Evolutionary conservation across 2,797 vertebrate genomes (phyloP).

Genomic region (Rhadinocentrus ornatus): DNA sequence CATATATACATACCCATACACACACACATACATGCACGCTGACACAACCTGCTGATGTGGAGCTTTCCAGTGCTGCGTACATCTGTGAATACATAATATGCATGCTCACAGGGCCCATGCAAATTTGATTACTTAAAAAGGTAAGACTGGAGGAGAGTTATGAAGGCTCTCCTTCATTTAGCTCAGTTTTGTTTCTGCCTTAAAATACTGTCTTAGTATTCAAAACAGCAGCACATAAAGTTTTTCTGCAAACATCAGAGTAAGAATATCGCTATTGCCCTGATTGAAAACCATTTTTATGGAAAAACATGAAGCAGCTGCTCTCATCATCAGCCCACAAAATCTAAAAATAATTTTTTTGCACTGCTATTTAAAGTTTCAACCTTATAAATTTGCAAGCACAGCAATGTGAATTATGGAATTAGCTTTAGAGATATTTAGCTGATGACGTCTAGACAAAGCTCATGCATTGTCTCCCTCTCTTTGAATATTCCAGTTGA

Average conservation of each 20-base stretch:
- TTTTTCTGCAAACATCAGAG: not conserved
- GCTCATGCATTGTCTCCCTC: not conserved
- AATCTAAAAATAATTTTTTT: not conserved
- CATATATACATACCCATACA: not conserved
- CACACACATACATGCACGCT: not conserved
- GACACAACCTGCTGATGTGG: slow-evolving; percentile 65
- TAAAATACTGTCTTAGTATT: slow-evolving; percentile 7
- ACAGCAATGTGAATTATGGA: slow-evolving; percentile 3
- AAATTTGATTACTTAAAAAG: slow-evolving; percentile 77
- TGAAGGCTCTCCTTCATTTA: slow-evolving; percentile 27
- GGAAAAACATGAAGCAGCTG: not conserved
- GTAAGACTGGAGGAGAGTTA: slow-evolving; percentile 42
- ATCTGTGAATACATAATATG: slow-evolving; percentile 70
- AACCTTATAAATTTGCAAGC: slow-evolving; percentile 19
- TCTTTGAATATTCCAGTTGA: slow-evolving; percentile 2
- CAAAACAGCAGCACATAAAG: not conserved
- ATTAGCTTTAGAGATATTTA: not conserved
- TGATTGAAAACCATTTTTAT: not conserved
- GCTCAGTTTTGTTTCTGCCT: slow-evolving; percentile 6
- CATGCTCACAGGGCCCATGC: slow-evolving; percentile 65
- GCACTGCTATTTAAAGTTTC: slow-evolving; percentile 12
- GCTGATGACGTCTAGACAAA: not conserved
- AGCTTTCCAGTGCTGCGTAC: slow-evolving; percentile 59
- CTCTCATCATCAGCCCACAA: not conserved
- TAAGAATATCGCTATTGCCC: not conserved